Evolutionary conservation across 1,140 invertebrate species (phyloP).

Genomic region (Globodera rostochiensis): DNA sequence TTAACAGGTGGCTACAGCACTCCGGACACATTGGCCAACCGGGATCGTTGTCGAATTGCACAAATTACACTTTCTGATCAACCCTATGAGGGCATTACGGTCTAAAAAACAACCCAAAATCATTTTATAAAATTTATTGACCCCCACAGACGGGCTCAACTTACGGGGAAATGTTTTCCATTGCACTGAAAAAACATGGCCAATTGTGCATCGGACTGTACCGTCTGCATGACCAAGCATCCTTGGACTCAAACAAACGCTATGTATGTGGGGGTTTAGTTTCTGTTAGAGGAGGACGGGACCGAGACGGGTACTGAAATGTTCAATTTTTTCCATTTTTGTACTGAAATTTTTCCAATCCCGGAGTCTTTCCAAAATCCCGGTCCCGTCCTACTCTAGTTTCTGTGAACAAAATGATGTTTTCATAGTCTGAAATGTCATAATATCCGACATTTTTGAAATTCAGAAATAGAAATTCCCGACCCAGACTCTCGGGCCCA

Average conservation of each 20-base stretch:
- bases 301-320: too few relatives aligned
- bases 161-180: constrained; percentile 80
- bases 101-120: constrained; percentile 51
- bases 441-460: too few relatives aligned
- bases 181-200: constrained; percentile 91
- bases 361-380: too few relatives aligned
- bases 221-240: constrained; percentile 72
- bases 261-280: constrained; percentile 79
- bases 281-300: too few relatives aligned
- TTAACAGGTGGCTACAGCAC: constrained; percentile 87
- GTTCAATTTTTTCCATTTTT: too few relatives aligned
- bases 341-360: too few relatives aligned
- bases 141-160: constrained; percentile 66
- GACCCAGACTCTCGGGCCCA: too few relatives aligned
- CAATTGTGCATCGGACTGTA: constrained; percentile 99
- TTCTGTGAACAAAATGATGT: too few relatives aligned
- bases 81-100: constrained; percentile 89
- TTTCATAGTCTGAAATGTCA: too few relatives aligned
- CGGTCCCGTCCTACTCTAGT: too few relatives aligned
- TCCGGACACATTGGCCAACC: constrained; percentile 87
- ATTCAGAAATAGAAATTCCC: too few relatives aligned
- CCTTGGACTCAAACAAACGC: constrained; percentile 86
- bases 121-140: constrained; percentile 20
- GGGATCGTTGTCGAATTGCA: constrained; percentile 90
- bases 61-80: constrained; percentile 96